phyloP scores from a whole-genome alignment of 2,888 invertebrate species.

The Pharmacophagus antenor region DNA sequence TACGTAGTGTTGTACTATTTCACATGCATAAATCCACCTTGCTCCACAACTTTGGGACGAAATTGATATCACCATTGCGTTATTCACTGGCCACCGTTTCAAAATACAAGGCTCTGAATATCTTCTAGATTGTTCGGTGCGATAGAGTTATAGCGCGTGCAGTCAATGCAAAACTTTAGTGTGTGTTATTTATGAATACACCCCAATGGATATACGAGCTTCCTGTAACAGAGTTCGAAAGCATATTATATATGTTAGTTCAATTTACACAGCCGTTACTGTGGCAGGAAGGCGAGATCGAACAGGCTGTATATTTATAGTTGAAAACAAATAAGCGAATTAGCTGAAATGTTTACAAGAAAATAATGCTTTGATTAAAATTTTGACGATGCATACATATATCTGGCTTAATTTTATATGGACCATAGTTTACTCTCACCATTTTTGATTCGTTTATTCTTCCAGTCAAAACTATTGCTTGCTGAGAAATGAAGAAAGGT shows the following conservation, averaged over 20 bases:
- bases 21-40: not conserved
- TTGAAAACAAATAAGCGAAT: too few species aligned
- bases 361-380: too few species aligned
- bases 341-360: too few species aligned
- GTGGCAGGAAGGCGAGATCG: too few species aligned
- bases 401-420: too few species aligned
- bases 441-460: too few species aligned
- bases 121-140: conserved; percentile 24
- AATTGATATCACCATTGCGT: conserved; percentile 11
- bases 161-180: conserved; percentile 23
- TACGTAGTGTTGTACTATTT: not conserved
- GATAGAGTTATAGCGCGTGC: conserved; percentile 28
- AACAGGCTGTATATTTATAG: too few species aligned
- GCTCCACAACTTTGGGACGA: conserved; percentile 4
- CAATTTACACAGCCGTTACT: conserved; percentile 4
- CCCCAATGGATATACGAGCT: conserved; percentile 27
- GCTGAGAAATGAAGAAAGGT: too few species aligned
- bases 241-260: conserved; percentile 5
- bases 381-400: too few species aligned
- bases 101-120: conserved; percentile 10
- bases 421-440: too few species aligned
- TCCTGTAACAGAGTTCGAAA: conserved; percentile 21
- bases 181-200: conserved; percentile 29
- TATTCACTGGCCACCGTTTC: conserved; percentile 7
- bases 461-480: too few species aligned